Evolutionary conservation across 2,888 invertebrate genomes (phyloP).

Genomic region (Standfussiana lucernea): DNA sequence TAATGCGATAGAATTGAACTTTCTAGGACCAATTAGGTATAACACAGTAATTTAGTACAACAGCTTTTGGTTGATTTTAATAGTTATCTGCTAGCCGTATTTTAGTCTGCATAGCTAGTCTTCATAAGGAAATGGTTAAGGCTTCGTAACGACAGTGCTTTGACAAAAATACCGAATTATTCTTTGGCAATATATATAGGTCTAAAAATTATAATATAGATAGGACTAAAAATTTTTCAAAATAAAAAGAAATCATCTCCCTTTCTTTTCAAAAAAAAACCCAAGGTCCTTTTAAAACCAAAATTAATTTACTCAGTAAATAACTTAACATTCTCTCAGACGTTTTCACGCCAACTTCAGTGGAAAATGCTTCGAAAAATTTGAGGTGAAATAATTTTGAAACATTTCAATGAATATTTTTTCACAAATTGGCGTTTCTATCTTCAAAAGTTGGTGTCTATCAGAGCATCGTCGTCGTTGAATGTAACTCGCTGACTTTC

Average conservation of each 20-base stretch:
- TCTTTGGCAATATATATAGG: too few relatives aligned
- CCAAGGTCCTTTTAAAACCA: not conserved
- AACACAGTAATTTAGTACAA: not conserved
- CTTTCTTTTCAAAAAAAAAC: not conserved
- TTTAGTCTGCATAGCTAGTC: not conserved
- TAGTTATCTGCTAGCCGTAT: not conserved
- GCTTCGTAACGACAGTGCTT: not conserved
- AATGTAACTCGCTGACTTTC: constrained; percentile 16
- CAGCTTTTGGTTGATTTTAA: not conserved
- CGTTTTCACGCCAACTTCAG: constrained; percentile 1
- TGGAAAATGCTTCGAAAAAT: constrained; percentile 3
- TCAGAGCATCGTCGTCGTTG: not conserved
- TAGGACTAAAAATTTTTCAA: too few relatives aligned
- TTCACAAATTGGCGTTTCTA: constrained; percentile 29
- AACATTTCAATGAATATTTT: constrained; percentile 39
- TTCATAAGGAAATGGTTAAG: not conserved
- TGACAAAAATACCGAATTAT: too few relatives aligned
- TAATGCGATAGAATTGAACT: too few relatives aligned
- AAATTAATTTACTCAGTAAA: constrained; percentile 15
- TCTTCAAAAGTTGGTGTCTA: constrained; percentile 5
- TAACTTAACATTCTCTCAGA: not conserved
- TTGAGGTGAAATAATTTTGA: constrained; percentile 14
- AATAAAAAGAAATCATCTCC: not conserved
- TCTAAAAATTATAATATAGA: too few relatives aligned
- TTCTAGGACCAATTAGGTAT: not conserved